phyloP scores from a whole-genome alignment of 1,140 invertebrate species.

The Vollenhovia emeryi region DNA sequence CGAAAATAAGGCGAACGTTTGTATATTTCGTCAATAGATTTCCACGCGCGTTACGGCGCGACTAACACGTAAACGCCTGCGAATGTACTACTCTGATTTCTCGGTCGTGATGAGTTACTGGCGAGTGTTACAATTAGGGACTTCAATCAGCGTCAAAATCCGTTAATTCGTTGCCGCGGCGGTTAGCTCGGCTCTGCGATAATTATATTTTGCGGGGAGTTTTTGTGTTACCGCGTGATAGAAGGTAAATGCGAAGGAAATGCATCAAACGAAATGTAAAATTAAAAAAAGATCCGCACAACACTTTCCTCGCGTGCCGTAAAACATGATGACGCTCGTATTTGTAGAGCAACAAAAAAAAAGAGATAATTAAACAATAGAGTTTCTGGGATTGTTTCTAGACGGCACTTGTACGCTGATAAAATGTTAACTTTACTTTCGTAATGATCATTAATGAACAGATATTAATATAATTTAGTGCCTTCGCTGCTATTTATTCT shows the following conservation, averaged over 20 bases:
- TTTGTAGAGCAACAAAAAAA: conserved; percentile 52
- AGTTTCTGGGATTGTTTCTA: conserved; percentile 34
- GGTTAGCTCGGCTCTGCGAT: not conserved
- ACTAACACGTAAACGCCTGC: conserved; percentile 20
- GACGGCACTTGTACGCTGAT: conserved; percentile 43
- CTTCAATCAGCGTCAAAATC: conserved; percentile 5
- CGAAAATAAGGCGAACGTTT: conserved; percentile 52
- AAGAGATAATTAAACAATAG: conserved; percentile 33
- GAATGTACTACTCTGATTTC: conserved; percentile 35
- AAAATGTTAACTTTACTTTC: conserved; percentile 56
- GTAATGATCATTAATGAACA: conserved; percentile 52
- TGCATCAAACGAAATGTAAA: conserved; percentile 22
- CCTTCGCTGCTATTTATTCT: conserved; percentile 60
- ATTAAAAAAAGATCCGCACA: not conserved
- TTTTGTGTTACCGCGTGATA: conserved; percentile 10
- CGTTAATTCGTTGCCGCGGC: not conserved
- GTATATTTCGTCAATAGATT: conserved; percentile 48
- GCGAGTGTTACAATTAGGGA: conserved; percentile 30
- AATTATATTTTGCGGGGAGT: conserved; percentile 24
- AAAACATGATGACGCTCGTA: conserved; percentile 22
- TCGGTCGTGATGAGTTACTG: not conserved
- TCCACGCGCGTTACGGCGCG: conserved; percentile 18
- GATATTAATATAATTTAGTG: conserved; percentile 60
- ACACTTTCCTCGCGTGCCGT: conserved; percentile 8
- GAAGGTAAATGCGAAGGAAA: conserved; percentile 9